Evolutionary conservation across 2,888 invertebrate genomes (phyloP).

Genomic region (Deilephila elpenor): DNA sequence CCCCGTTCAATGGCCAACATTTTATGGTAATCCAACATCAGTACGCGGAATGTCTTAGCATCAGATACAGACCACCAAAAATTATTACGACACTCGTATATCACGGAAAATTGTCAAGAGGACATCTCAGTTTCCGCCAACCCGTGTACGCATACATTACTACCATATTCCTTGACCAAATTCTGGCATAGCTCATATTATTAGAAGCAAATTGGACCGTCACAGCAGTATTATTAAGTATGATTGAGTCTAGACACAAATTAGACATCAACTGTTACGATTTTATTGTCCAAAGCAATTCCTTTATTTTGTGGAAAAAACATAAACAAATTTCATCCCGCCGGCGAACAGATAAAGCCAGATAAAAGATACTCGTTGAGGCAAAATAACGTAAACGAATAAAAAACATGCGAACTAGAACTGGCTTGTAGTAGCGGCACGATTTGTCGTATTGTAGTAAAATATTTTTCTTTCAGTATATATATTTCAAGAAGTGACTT

Average conservation of each 20-base stretch:
- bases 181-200: constrained; percentile 6
- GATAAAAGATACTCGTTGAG: constrained; percentile 44
- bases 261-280: constrained; percentile 58
- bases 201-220: constrained; percentile 20
- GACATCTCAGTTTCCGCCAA: constrained; percentile 5
- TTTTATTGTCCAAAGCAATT: constrained; percentile 51
- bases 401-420: constrained; percentile 45
- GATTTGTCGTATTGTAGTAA: constrained; percentile 23
- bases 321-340: constrained; percentile 60
- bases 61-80: constrained; percentile 20
- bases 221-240: constrained; percentile 31
- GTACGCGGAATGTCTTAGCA: constrained; percentile 13
- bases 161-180: constrained; percentile 22
- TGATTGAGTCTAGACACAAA: constrained; percentile 54
- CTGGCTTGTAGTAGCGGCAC: background rate
- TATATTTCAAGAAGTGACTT: too few species aligned
- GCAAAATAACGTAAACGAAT: constrained; percentile 47
- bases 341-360: constrained; percentile 51
- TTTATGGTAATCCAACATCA: constrained; percentile 26
- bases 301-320: constrained; percentile 49
- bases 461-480: too few species aligned
- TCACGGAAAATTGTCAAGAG: constrained; percentile 22
- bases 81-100: constrained; percentile 16
- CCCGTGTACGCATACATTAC: constrained; percentile 18
- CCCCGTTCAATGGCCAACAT: constrained; percentile 1